Base-by-base conservation (phyloP, 2,888 invertebrate species). In the Luffia ferchaultella region DNA sequence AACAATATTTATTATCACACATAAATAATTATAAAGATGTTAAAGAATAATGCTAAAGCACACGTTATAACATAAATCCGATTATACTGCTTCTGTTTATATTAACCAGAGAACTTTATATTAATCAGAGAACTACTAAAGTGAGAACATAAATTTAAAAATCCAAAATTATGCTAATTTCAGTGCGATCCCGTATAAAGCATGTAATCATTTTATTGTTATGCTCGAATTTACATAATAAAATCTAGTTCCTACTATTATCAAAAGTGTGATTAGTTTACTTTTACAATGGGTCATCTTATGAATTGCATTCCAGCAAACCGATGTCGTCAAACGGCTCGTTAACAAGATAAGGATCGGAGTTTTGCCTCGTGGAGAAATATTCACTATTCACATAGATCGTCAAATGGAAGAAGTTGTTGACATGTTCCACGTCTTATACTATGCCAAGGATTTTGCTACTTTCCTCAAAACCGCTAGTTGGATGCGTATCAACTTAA, bases 251-350 rank as follows among this genome's bases (percentile, higher is more conserved):
- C 30, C 12, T 30, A 30, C 12, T n/a, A n/a, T n/a, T n/a, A n/a
- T n/a, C n/a, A n/a, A n/a, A n/a, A n/a, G n/a, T n/a, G n/a, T n/a
- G n/a, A n/a, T n/a, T n/a, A n/a, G n/a, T n/a, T n/a, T n/a, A n/a
- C n/a, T n/a, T n/a, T n/a, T n/a, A n/a, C n/a, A n/a, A n/a, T 30
- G 12, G 12, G 12, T 30, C 30, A 7, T 3, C 3, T 30, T 30
- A 30, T 12, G 30, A 30, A 7, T 30, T 30, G 12, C 12, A 7
- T 30, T 30, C 30, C 70, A 88, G 87, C 85, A 86, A 64, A 68
- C 70, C 9, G 86, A 89, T 59, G 79, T 79, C 44, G 86, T 89
- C 2, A 85, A 87, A 56, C 77, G 83, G 56, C 88, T 89, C 67
- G 62, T 84, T n/a, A 76, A 84, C 50, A 68, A 77, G 52, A 69